Base-by-base conservation (phyloP, 2,113 vertebrate species). In the Saguinus midas region DNA sequence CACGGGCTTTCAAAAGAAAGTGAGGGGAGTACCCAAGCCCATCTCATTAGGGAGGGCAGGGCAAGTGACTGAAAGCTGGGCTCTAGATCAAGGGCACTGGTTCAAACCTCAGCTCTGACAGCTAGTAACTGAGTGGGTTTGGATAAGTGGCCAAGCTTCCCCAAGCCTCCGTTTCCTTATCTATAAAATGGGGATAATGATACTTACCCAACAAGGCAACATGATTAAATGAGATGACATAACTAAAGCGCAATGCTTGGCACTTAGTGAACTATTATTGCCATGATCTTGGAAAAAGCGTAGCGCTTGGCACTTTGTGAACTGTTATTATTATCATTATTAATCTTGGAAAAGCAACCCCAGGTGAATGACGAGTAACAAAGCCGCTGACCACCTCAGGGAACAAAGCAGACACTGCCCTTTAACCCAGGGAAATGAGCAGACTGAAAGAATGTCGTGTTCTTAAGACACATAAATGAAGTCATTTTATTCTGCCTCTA, bases 401-500 rank as follows among this genome's bases (percentile, higher is more conserved):
- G 64, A 76, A 85, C 29, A 43, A 50, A 73, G 72, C 0, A 96
- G 70, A 91, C 25, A 37, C 61, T 1, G 57, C 43, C 50, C 43
- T 68, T 87, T 92, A 61, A 87, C 78, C 70, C 40, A 45, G 81
- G 72, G 81, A 64, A n/a, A 55, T 35, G 27, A 84, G 80, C 87
- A 78, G 64, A 90, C 35, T 7, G 14, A 82, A 35, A 68, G 91
- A 93, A 97, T 64, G 8, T 9, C 14, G 1, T 35, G 90, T 87
- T 92, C 96, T 96, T 93, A 70, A 61, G 45, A 97, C 83, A 92
- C 48, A 68, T 75, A 89, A 94, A 90, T 23, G 45, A 94, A 96
- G 90, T 81, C 11, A 90, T 87, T 94, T 80, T 66, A 92, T 92
- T 95, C 81, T 78, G 87, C 72, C 90, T 95, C 66, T 40, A 92